phyloP scores from a whole-genome alignment of 1,140 invertebrate species.

The Drosophila seguyi region DNA sequence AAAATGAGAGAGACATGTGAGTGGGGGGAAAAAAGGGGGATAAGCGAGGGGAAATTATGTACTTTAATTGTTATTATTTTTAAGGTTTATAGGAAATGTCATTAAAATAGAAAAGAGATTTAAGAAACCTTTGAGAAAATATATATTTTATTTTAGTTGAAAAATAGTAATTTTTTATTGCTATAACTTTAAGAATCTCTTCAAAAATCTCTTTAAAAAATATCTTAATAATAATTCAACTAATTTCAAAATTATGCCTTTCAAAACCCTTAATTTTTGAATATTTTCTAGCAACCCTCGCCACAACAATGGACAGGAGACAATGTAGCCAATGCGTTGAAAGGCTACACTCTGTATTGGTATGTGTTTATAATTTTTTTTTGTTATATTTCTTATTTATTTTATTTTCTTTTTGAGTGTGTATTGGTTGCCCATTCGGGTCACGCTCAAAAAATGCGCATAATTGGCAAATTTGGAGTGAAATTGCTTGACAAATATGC shows the following conservation, averaged over 20 bases:
- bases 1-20: too few relatives aligned
- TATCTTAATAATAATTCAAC: background rate
- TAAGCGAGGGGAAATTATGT: too few relatives aligned
- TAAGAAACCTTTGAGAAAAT: background rate
- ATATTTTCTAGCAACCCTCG: constrained; percentile 41
- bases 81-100: background rate
- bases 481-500: constrained; percentile 76
- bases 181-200: background rate
- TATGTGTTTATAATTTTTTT: constrained; percentile 15
- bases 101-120: background rate
- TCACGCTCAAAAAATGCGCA: constrained; percentile 75
- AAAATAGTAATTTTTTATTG: background rate
- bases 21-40: constrained; percentile 3
- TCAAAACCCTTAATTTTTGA: too few relatives aligned
- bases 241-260: background rate
- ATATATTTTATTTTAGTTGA: background rate
- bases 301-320: constrained; percentile 54
- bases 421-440: constrained; percentile 62
- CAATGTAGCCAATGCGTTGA: constrained; percentile 63
- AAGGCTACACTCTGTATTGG: constrained; percentile 41
- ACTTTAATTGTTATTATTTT: too few relatives aligned
- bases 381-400: background rate
- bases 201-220: background rate
- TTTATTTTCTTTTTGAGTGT: constrained; percentile 10
- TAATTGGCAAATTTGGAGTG: constrained; percentile 78